Conservation (phyloP, 2,888 invertebrate genomes). For the Barypeithes pellucidus region DNA sequence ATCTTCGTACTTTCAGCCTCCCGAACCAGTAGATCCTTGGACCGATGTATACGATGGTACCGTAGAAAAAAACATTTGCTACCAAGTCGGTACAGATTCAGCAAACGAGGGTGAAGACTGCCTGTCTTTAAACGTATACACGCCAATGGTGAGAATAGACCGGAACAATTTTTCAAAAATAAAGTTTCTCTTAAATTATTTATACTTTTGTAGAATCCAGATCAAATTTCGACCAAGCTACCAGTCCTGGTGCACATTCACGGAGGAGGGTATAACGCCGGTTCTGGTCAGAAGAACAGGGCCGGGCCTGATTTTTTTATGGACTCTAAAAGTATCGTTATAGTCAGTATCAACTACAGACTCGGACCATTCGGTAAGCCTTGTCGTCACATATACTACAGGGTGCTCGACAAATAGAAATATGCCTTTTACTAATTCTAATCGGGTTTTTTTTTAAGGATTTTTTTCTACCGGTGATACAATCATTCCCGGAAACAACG, state of each 20-base stretch:
- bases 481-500: constrained; percentile 40
- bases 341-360: constrained; percentile 58
- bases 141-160: constrained; percentile 2
- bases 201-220: background rate
- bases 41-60: constrained; percentile 15
- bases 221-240: constrained; percentile 25
- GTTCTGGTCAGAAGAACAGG: constrained; percentile 11
- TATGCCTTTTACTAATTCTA: no score
- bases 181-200: no score
- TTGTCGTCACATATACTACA: background rate
- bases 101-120: constrained; percentile 26
- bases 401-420: no score
- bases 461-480: constrained; percentile 37
- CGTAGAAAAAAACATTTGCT: constrained; percentile 16
- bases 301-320: constrained; percentile 55
- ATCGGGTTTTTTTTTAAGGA: constrained; percentile 30
- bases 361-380: constrained; percentile 57
- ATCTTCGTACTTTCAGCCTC: constrained; percentile 25
- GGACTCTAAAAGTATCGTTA: constrained; percentile 50
- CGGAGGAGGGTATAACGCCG: constrained; percentile 50
- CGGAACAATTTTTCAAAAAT: no score
- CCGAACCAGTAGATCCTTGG: constrained; percentile 14
- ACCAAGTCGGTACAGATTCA: constrained; percentile 16
- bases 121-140: constrained; percentile 15
- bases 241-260: constrained; percentile 58